Conservation (phyloP, 2,797 vertebrate species). For the Rhinichthys osculus region DNA sequence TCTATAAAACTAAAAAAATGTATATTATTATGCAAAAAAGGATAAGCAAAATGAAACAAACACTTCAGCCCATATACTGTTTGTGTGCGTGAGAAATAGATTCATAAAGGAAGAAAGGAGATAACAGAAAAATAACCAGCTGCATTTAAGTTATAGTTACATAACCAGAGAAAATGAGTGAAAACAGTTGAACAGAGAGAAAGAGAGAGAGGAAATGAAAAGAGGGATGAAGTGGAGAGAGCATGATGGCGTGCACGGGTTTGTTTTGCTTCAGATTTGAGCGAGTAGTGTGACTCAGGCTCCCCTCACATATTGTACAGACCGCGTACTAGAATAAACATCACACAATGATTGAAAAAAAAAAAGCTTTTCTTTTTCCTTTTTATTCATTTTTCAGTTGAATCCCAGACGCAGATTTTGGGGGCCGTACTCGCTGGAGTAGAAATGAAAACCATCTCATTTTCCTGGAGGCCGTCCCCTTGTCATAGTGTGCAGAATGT, state of each 20-base stretch:
- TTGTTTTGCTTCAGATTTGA: constrained; percentile 43
- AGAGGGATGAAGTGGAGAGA: constrained; percentile 48
- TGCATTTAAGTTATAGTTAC: constrained; percentile 32
- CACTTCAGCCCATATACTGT: neutral
- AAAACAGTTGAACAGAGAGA: constrained; percentile 27
- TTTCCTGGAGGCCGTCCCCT: constrained; percentile 62
- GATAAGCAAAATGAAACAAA: neutral
- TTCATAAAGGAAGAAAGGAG: neutral
- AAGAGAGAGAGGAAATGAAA: constrained; percentile 58
- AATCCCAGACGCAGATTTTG: constrained; percentile 23
- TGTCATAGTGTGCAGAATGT: constrained; percentile 39
- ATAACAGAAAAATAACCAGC: neutral
- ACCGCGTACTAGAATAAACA: constrained; percentile 70
- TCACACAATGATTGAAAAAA: constrained; percentile 21
- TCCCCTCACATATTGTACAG: constrained; percentile 57
- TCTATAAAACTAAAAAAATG: neutral
- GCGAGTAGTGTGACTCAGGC: constrained; percentile 68
- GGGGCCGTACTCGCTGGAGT: constrained; percentile 5
- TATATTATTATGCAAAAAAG: neutral
- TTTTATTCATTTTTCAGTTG: neutral
- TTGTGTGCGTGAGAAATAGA: neutral
- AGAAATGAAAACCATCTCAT: constrained; percentile 67
- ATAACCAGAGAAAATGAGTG: constrained; percentile 45
- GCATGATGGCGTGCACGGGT: neutral
- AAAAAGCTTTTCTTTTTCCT: neutral